Evolutionary conservation across 2,888 invertebrate species (phyloP).

Genomic region (Agrochola macilenta): DNA sequence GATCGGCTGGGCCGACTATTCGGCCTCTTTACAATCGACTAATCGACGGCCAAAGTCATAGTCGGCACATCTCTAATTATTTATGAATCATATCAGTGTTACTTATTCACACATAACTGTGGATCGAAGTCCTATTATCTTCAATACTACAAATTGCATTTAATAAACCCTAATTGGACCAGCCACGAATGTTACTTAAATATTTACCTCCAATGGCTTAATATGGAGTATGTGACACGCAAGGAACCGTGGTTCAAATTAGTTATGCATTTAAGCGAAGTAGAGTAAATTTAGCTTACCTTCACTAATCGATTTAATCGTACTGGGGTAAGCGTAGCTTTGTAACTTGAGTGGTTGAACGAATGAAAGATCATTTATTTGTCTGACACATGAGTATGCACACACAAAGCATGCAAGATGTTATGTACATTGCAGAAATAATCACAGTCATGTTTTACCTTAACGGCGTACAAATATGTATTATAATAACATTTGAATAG

Average conservation of each 20-base stretch:
- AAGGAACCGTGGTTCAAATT: slow-evolving; percentile 20
- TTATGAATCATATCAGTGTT: neutral
- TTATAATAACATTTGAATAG: too few relatives aligned
- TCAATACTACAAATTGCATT: slow-evolving; percentile 25
- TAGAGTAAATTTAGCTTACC: slow-evolving; percentile 12
- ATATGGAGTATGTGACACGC: slow-evolving; percentile 21
- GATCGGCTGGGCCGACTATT: too few relatives aligned
- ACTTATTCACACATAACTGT: neutral
- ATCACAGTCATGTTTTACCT: too few relatives aligned
- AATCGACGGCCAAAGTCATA: too few relatives aligned
- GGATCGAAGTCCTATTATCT: slow-evolving; percentile 9
- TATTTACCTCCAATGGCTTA: slow-evolving; percentile 44
- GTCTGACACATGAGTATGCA: too few relatives aligned
- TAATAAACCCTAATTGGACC: slow-evolving; percentile 38
- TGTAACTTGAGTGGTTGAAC: neutral
- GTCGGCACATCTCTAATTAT: neutral
- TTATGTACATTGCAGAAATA: too few relatives aligned
- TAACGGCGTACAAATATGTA: too few relatives aligned
- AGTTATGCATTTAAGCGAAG: slow-evolving; percentile 26
- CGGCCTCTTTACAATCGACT: too few relatives aligned
- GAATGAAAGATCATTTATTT: too few relatives aligned
- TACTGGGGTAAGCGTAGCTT: slow-evolving; percentile 3
- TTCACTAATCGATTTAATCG: slow-evolving; percentile 22
- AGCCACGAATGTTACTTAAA: slow-evolving; percentile 23
- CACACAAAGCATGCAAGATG: too few relatives aligned